Base-by-base conservation (phyloP, 2,113 vertebrate genomes). In the Anarrhichthys ocellatus region DNA sequence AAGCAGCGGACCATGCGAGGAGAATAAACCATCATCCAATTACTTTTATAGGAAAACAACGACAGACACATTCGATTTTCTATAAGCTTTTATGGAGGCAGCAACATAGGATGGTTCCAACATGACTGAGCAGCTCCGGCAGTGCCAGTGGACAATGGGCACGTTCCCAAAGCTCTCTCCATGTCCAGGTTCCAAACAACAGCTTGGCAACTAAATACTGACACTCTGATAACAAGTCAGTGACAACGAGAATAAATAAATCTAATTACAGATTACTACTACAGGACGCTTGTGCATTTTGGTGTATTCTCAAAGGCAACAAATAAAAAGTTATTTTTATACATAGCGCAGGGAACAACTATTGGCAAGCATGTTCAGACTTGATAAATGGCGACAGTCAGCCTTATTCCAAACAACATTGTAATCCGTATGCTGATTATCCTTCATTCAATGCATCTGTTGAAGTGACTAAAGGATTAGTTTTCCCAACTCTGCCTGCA, bases 31-130 rank as follows among this genome's bases (percentile, higher is more conserved):
- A 81, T 27, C n/a, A 46, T 76, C 46, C 15, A 73, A 75, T 82
- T 77, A 82, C 62, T 65, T 84, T 64, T 56, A 64, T 74, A 73
- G 24, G 20, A 11, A 76, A 85, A 79, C 18, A 81, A 73, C 64
- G 2, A 48, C 42, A 72, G 32, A 24, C 54, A 73, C 36, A 66
- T 75, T 32, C 6, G 59, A 82, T 80, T 81, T 68, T 52, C 58
- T 62, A 27, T 15, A 54, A 14, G 32, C 40, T 46, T 63, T 78
- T 61, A 66, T 22, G 14, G 58, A 52, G 27, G 36, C 84, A 32
- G 65, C 9, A 62, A 24, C 48, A 76, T n/a, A 8, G 44, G 32
- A 65, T 24, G 34, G 14, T 73, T 88, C 73, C 56, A 81, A 15
- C 24, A 52, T 48, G 48, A 70, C 17, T 52, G 22, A 70, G 29